phyloP scores from a whole-genome alignment of 2,888 invertebrate species.

The Tinea trinotella region DNA sequence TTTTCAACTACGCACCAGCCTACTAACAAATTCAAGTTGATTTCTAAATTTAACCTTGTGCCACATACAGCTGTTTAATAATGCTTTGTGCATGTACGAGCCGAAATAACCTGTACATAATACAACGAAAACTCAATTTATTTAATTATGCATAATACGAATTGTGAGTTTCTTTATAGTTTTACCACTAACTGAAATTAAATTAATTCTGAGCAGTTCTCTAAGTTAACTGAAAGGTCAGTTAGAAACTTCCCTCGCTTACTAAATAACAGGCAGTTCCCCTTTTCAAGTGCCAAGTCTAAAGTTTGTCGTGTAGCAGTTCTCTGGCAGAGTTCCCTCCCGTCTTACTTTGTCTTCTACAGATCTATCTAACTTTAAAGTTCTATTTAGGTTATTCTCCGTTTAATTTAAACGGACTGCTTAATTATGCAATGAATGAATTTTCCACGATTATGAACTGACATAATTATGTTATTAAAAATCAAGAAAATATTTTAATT shows the following conservation, averaged over 20 bases:
- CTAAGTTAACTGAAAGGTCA: too few relatives aligned
- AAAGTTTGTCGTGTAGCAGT: not conserved
- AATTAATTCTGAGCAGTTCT: too few relatives aligned
- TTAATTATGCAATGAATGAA: too few relatives aligned
- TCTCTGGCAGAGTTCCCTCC: not conserved
- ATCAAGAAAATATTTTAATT: too few relatives aligned
- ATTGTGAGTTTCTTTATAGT: too few relatives aligned
- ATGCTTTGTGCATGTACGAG: constrained; percentile 21
- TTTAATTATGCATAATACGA: too few relatives aligned
- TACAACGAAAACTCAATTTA: too few relatives aligned
- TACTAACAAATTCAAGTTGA: constrained; percentile 20
- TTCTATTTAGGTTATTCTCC: not conserved
- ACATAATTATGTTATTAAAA: too few relatives aligned
- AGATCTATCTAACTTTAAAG: not conserved
- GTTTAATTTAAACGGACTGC: not conserved
- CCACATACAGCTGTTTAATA: constrained; percentile 28
- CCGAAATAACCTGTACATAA: not conserved
- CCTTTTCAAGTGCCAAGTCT: not conserved
- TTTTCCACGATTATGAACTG: too few relatives aligned
- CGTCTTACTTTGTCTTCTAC: not conserved
- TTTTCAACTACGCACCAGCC: not conserved
- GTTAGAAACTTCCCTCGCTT: too few relatives aligned
- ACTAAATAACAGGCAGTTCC: not conserved
- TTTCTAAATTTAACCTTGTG: constrained; percentile 56
- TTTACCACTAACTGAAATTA: too few relatives aligned